phyloP scores from a whole-genome alignment of 2,888 invertebrate species.

The Rosalia funebris region DNA sequence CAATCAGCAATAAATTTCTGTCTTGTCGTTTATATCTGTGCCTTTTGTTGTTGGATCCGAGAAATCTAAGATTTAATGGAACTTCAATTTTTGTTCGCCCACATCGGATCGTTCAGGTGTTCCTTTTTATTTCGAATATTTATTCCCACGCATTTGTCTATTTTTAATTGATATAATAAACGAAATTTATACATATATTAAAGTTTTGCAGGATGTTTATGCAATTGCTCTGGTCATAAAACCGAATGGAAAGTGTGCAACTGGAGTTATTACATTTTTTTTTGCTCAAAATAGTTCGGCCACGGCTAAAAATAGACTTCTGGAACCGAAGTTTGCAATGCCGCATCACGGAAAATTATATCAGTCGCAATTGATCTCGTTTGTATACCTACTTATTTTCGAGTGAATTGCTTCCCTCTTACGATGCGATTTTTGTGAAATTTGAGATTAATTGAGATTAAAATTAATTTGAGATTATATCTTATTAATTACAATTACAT shows the following conservation, averaged over 20 bases:
- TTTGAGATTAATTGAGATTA: too few relatives aligned
- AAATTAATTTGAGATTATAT: too few relatives aligned
- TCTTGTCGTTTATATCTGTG: slow-evolving; percentile 34
- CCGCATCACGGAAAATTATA: neutral
- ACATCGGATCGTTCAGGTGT: slow-evolving; percentile 37
- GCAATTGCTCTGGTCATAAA: neutral
- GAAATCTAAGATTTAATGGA: slow-evolving; percentile 31
- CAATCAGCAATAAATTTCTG: slow-evolving; percentile 41
- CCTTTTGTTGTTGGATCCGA: slow-evolving; percentile 24
- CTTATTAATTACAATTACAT: too few relatives aligned
- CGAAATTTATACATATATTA: slow-evolving; percentile 12
- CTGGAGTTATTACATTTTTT: neutral
- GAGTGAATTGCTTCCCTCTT: too few relatives aligned
- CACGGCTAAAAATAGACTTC: neutral
- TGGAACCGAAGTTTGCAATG: neutral
- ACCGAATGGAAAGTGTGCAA: slow-evolving; percentile 1
- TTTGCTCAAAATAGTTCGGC: neutral
- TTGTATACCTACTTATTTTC: too few relatives aligned
- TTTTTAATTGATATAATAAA: slow-evolving; percentile 16
- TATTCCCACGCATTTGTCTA: slow-evolving; percentile 24
- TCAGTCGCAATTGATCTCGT: too few relatives aligned
- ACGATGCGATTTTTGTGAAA: too few relatives aligned
- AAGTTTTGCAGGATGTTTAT: slow-evolving; percentile 10
- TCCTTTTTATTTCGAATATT: slow-evolving; percentile 28
- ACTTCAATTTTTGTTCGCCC: slow-evolving; percentile 32